Percentiles rank a stretch among this genome's conserved stretches.
phyloP scores from a whole-genome alignment of 2,113 vertebrate genomes.

The Fulica atra region DNA sequence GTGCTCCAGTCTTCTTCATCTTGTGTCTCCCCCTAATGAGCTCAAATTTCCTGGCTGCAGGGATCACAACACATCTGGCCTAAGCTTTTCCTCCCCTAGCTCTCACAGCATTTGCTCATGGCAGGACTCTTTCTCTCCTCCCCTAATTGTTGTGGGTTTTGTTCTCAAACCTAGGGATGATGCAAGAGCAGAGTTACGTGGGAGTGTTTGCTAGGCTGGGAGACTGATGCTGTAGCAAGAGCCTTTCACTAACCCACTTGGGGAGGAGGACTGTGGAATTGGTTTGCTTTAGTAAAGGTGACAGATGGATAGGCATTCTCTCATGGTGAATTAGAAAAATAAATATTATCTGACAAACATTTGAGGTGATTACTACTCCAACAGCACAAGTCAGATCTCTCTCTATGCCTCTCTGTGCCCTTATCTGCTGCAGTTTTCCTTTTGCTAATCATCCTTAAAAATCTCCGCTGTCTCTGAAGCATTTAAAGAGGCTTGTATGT shows the following conservation, averaged over 20 bases:
- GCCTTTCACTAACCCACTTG: not conserved
- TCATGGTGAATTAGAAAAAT: not conserved
- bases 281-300: not conserved
- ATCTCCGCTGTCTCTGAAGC: not conserved
- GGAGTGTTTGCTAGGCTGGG: not conserved
- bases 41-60: not conserved
- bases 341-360: constrained; percentile 6
- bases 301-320: not conserved
- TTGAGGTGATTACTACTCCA: not conserved
- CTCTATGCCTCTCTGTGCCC: not conserved
- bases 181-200: not conserved
- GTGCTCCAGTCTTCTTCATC: not conserved
- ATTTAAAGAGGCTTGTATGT: not conserved
- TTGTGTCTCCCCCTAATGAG: not conserved
- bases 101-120: not conserved
- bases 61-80: not conserved
- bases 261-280: not conserved
- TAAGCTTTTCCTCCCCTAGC: not conserved
- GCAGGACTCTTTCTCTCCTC: not conserved
- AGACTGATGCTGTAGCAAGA: not conserved
- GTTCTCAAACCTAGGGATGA: not conserved
- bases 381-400: not conserved
- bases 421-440: not conserved
- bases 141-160: not conserved
- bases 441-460: not conserved